A percentile compares a stretch with the other conserved stretches of the same genome.
Conservation (phyloP, 2,888 invertebrate species). For the Agrotis clavis region DNA sequence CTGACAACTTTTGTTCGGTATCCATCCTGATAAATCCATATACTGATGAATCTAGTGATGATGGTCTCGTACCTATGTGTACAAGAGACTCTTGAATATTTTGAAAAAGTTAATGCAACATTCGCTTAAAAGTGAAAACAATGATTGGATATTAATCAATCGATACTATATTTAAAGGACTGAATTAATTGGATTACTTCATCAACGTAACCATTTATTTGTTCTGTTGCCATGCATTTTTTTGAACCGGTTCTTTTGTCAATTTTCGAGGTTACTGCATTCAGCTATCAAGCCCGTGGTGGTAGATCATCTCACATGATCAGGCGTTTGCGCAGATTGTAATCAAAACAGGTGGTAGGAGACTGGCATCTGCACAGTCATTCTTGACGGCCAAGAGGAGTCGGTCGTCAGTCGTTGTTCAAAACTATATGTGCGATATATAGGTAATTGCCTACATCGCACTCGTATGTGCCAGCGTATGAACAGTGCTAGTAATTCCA, state of each 20-base stretch:
- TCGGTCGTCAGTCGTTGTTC: slow-evolving; percentile 64
- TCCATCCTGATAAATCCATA: no score
- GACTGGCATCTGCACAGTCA: slow-evolving; percentile 69
- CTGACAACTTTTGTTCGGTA: not conserved
- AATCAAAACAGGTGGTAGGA: slow-evolving; percentile 70
- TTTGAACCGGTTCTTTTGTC: slow-evolving; percentile 15
- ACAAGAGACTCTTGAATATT: not conserved
- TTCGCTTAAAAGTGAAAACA: not conserved
- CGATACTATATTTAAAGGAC: not conserved
- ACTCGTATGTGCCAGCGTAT: slow-evolving; percentile 36
- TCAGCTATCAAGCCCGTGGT: slow-evolving; percentile 29
- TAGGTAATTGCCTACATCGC: slow-evolving; percentile 22
- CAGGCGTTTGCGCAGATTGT: slow-evolving; percentile 62
- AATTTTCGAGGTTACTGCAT: slow-evolving; percentile 50
- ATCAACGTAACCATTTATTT: not conserved
- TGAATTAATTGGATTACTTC: slow-evolving; percentile 7
- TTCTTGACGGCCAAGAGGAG: slow-evolving; percentile 66
- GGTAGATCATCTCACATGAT: slow-evolving; percentile 74
- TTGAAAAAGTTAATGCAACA: not conserved
- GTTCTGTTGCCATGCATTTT: not conserved
- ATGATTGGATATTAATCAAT: not conserved
- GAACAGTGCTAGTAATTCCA: slow-evolving; percentile 34
- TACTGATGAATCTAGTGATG: not conserved
- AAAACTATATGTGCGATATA: slow-evolving; percentile 42
- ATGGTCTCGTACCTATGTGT: not conserved